Conservation (phyloP, 2,888 invertebrate species). For the Podabrus alpinus region DNA sequence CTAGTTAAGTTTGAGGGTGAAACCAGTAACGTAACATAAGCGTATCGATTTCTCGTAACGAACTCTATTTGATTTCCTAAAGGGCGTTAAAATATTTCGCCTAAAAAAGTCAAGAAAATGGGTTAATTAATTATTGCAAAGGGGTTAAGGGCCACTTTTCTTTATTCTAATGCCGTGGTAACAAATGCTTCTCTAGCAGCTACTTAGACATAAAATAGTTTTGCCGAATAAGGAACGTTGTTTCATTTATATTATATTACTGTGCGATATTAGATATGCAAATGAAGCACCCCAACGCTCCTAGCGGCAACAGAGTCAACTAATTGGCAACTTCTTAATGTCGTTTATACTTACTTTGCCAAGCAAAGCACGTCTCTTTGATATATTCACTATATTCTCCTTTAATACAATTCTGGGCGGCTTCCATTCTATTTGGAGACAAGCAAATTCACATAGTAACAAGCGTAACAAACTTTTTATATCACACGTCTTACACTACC, state of each 20-base stretch:
- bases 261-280: conserved; percentile 56
- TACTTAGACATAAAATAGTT: conserved; percentile 30
- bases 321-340: conserved; percentile 59
- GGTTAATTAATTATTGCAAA: background rate
- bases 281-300: conserved; percentile 50
- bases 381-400: conserved; percentile 53
- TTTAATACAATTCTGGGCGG: conserved; percentile 49
- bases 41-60: conserved; percentile 19
- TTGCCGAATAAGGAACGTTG: conserved; percentile 31
- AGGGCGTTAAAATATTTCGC: background rate
- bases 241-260: conserved; percentile 55
- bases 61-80: background rate
- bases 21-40: conserved; percentile 29
- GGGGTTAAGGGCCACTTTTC: background rate
- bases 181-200: conserved; percentile 13
- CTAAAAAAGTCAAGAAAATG: background rate
- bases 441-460: conserved; percentile 35
- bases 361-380: conserved; percentile 57
- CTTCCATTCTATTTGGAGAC: conserved; percentile 32
- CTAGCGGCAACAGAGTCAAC: conserved; percentile 54
- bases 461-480: conserved; percentile 10
- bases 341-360: conserved; percentile 58
- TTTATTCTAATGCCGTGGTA: background rate
- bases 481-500: background rate
- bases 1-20: conserved; percentile 20